Evolutionary conservation across 2,113 vertebrate species (phyloP), one percentile per base, ranked within the genome.

Genomic region (Nerophis lumbriciformis): DNA sequence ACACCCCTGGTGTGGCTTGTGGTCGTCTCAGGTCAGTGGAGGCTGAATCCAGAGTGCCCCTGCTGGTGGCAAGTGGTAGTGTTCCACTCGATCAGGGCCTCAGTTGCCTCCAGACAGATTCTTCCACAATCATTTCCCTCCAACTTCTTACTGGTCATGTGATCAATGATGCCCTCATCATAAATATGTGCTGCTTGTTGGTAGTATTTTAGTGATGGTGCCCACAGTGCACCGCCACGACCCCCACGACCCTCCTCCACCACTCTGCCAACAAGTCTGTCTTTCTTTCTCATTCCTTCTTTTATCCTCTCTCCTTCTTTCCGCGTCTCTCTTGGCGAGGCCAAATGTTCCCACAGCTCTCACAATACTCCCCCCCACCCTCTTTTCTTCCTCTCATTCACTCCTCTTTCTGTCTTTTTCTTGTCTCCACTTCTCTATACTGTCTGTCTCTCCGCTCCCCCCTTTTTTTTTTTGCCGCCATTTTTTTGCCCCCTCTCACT

Each of bases 331-430:
- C 73, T 87, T 83, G 82, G 87, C 66, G 65, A 61, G 66, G 71
- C 64, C 55, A 70, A 79, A 73, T 21, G 72, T 87, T 85, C 75
- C 82, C 81, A 88, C 81, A 87, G 84, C 87, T 87, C 82, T 71
- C 65, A 73, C 62, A 59, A 13, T 60, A 64, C 53, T 59, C 63
- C 53, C 15, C 19, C 48, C 19, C 37, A 36, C 44, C 48, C 55
- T 28, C 72, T 60, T 2, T 59, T 61, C 48, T 6, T 61, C 70
- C 53, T 73, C 65, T 71, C 66, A 66, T 78, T 69, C 65, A 68
- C 60, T 59, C 55, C 51, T 69, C 61, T 57, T 65, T 69, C 51
- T 62, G 48, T 63, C 51, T 65, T 61, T 66, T 66, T 57, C 60
- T 55, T 61, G 61, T 69, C 66, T 77, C 53, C 19, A 16, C 71